Evolutionary conservation across 2,113 vertebrate genomes (phyloP), one percentile per base, ranked within the genome.

Genomic region (Nycticebus coucang): DNA sequence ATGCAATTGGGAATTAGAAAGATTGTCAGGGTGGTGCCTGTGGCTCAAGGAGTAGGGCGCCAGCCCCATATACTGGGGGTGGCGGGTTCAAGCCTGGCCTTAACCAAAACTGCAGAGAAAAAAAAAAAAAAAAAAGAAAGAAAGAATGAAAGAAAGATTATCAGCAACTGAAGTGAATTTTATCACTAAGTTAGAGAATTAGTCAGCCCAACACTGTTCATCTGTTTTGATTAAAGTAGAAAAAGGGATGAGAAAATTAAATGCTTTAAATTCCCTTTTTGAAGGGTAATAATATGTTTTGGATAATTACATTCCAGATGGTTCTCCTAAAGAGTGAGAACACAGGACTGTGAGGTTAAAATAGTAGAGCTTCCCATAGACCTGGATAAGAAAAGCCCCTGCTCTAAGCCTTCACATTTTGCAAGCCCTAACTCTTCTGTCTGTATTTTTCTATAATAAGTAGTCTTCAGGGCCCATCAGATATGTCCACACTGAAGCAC

Each of bases 1-100:
- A 45, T 91, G n/a, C 72, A 93, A 45, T 69, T 93, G 78, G 53
- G n/a, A 84, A 84, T 95, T 92, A 62, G 41, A 50, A 75, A 79
- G 35, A 69, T 26, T 91, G 71, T 75, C 7, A 50, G 45, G 45
- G 7, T 41, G 45, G 7, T 10, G 10, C 45, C 45, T 50, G 45
- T 50, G 45, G 45, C 8, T 50, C 7, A 50, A 50, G 10, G 45
- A 50, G 45, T 50, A 50, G 45, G 45, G 45, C 45, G 10, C 45
- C 45, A 9, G 45, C 45, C 45, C 45, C 45, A 50, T 50, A 50
- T 50, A 50, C 7, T 9, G 45, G 45, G 45, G 45, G 45, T 50
- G 45, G 45, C 45, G 10, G 45, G 45, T 50, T 50, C 45, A 50
- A 50, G 45, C 45, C 45, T 50, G 45, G 45, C 45, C 45, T 50